Evolutionary conservation across 92 coral and sea anemone genomes (phyloP).

Genomic region (Phymanthus crucifer): DNA sequence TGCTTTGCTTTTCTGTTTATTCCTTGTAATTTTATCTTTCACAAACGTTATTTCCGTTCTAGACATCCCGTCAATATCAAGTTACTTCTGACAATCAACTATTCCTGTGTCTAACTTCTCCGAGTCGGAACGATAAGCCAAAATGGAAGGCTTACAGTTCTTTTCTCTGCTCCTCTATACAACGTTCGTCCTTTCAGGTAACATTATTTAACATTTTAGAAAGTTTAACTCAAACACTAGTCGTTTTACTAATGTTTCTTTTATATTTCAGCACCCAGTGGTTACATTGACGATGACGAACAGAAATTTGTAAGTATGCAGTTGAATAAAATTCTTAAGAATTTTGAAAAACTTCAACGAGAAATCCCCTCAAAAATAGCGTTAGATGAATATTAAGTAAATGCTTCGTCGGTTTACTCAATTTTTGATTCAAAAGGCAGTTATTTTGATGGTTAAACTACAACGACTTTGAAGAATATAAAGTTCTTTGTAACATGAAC

Average conservation of each 20-base stretch:
- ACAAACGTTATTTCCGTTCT: background rate
- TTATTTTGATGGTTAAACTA: too few relatives aligned
- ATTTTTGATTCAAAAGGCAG: too few relatives aligned
- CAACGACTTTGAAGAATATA: too few relatives aligned
- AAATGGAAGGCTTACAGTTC: constrained; percentile 2
- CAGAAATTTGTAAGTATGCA: constrained; percentile 21
- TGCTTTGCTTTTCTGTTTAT: background rate
- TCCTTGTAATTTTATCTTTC: background rate
- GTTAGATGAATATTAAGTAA: too few relatives aligned
- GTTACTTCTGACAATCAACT: background rate
- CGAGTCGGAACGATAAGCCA: background rate
- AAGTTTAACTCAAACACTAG: background rate
- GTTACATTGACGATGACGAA: constrained; percentile 21
- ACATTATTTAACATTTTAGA: background rate
- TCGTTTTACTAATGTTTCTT: background rate
- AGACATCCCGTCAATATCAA: background rate
- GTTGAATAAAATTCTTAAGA: background rate
- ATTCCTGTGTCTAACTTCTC: background rate
- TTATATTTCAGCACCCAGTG: constrained; percentile 2
- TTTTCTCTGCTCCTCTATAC: background rate
- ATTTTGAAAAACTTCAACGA: background rate
- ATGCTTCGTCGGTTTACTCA: too few relatives aligned
- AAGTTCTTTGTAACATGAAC: too few relatives aligned
- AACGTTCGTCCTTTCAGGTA: background rate
- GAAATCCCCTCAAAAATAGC: background rate